Percentiles rank a stretch among this genome's conserved stretches.
phyloP scores from a whole-genome alignment of 2,113 vertebrate genomes.

The Platichthys stellatus region DNA sequence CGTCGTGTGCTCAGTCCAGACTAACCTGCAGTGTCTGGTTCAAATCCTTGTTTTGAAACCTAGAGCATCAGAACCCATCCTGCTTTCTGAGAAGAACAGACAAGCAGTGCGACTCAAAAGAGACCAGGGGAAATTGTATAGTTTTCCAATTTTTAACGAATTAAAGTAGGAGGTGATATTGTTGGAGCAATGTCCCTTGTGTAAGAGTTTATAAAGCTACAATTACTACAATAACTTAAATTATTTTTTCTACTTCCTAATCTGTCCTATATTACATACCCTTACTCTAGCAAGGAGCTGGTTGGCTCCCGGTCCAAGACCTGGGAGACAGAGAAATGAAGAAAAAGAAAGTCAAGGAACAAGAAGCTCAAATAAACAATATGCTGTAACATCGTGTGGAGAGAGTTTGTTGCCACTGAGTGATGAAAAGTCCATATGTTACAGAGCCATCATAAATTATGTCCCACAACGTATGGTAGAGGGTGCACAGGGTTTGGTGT shows the following conservation, averaged over 20 bases:
- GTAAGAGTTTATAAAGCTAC: too few species aligned
- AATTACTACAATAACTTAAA: too few species aligned
- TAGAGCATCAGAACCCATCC: too few species aligned
- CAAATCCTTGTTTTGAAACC: too few species aligned
- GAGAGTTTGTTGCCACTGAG: constrained; percentile 76
- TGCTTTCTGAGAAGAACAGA: too few species aligned
- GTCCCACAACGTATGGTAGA: constrained; percentile 72
- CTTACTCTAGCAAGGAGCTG: background rate
- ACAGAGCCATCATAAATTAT: constrained; percentile 79
- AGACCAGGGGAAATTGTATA: too few species aligned
- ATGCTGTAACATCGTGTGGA: constrained; percentile 58
- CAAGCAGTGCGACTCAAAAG: too few species aligned
- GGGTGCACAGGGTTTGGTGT: constrained; percentile 56
- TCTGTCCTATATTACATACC: background rate
- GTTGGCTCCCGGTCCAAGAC: background rate
- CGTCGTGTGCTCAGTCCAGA: background rate
- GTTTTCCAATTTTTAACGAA: too few species aligned
- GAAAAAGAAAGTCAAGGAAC: constrained; percentile 60
- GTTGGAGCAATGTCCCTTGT: too few species aligned
- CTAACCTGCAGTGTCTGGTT: background rate
- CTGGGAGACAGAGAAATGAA: background rate
- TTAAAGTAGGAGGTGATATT: too few species aligned
- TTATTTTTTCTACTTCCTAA: background rate
- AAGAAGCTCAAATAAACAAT: constrained; percentile 20
- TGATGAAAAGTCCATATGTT: constrained; percentile 82